Conservation (phyloP, 1,140 invertebrate genomes). For the Helicoverpa armigera region DNA sequence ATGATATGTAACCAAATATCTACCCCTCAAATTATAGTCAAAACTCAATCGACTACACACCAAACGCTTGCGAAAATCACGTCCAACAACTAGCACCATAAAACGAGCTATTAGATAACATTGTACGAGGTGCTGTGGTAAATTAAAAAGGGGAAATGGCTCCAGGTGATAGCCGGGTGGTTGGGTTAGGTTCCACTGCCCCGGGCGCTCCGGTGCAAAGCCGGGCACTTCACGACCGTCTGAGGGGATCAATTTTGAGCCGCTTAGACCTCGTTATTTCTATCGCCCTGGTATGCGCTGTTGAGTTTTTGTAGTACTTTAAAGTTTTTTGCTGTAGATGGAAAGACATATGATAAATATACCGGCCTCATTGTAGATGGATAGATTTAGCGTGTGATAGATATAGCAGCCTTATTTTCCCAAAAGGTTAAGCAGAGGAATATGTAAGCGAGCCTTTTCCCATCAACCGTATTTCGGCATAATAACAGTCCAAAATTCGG, state of each 20-base stretch:
- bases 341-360: too few species aligned
- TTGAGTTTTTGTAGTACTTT: background rate
- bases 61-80: background rate
- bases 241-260: slow-evolving; percentile 29
- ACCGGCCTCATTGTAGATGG: too few species aligned
- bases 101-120: slow-evolving; percentile 21
- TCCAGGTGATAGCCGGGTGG: slow-evolving; percentile 34
- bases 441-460: too few species aligned
- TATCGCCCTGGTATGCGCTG: background rate
- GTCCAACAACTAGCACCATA: background rate
- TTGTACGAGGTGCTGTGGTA: slow-evolving; percentile 14
- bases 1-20: too few species aligned
- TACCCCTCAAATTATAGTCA: too few species aligned
- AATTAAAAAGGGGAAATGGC: slow-evolving; percentile 29
- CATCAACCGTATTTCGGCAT: too few species aligned
- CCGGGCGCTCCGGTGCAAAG: slow-evolving; percentile 1
- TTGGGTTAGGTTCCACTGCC: slow-evolving; percentile 39
- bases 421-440: too few species aligned
- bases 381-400: too few species aligned
- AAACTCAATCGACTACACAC: too few species aligned
- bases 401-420: too few species aligned
- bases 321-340: background rate
- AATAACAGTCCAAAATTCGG: too few species aligned
- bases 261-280: slow-evolving; percentile 3
- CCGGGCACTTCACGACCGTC: background rate